phyloP scores from a whole-genome alignment of 2,888 invertebrate genomes.

The Anoplius nigerrimus region DNA sequence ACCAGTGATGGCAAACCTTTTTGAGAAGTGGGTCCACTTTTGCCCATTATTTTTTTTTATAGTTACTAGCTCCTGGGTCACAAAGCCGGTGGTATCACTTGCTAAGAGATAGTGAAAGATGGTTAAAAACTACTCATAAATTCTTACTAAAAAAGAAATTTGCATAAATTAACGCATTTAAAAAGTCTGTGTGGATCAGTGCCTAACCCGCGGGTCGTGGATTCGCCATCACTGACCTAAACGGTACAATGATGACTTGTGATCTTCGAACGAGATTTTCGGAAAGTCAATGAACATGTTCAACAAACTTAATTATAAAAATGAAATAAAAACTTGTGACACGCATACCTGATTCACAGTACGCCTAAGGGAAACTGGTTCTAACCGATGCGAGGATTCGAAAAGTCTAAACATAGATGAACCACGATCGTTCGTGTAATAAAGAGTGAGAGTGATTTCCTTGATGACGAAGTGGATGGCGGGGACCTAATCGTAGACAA shows the following conservation, averaged over 20 bases:
- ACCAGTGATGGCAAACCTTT: slow-evolving; percentile 5
- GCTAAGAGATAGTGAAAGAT: neutral
- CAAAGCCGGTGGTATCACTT: neutral
- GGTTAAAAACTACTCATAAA: neutral
- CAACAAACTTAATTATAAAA: too few relatives aligned
- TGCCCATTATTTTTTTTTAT: neutral
- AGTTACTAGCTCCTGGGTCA: neutral
- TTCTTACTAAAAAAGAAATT: neutral
- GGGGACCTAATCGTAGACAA: slow-evolving; percentile 41
- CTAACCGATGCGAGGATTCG: too few relatives aligned
- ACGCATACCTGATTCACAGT: too few relatives aligned
- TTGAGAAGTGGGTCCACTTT: neutral
- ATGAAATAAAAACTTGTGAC: too few relatives aligned
- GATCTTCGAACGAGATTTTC: too few relatives aligned
- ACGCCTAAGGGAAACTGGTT: too few relatives aligned
- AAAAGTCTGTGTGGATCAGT: neutral
- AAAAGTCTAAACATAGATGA: too few relatives aligned
- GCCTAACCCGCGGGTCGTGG: neutral
- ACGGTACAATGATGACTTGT: too few relatives aligned
- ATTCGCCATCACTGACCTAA: slow-evolving; percentile 3
- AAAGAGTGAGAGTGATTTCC: too few relatives aligned
- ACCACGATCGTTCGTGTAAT: too few relatives aligned
- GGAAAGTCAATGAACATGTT: too few relatives aligned
- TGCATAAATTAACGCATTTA: neutral
- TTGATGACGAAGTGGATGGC: slow-evolving; percentile 4